These are phyloP conservation scores for Nerophis ophidion DNA, from an alignment of 2,113 vertebrate genomes.

Conservation along the genomic window DNA sequence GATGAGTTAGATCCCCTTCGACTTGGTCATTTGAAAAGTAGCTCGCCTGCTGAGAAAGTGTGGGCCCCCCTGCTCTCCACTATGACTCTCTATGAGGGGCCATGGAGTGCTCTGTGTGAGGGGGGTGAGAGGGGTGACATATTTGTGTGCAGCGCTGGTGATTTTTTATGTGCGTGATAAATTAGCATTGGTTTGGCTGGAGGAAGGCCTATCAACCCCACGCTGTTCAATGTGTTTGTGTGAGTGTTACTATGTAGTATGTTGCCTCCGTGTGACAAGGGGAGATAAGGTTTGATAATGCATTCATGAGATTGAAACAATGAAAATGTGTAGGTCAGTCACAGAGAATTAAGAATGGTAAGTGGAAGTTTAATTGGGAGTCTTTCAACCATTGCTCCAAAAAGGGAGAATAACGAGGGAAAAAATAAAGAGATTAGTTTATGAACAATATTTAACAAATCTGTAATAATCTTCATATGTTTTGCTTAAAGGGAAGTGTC, in stretches of 20 bases:
- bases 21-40: no score
- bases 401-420: neutral
- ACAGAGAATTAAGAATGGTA: slow-evolving; percentile 5
- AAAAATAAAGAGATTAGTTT: neutral
- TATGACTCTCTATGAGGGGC: slow-evolving; percentile 21
- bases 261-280: neutral
- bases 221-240: neutral
- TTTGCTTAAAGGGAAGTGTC: neutral
- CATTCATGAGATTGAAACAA: neutral
- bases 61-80: neutral
- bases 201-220: slow-evolving; percentile 13
- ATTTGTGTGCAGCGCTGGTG: neutral
- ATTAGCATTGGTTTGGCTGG: slow-evolving; percentile 7
- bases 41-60: no score
- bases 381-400: neutral
- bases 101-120: slow-evolving; percentile 1
- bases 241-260: neutral
- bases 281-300: neutral
- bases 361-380: neutral
- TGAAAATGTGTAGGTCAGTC: slow-evolving; percentile 4
- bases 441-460: neutral
- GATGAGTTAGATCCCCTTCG: no score
- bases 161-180: slow-evolving; percentile 12
- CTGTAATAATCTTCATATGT: neutral
- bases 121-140: neutral